These are phyloP conservation scores for Lutraria lutraria DNA, from an alignment of 2,888 invertebrate species.

Conservation along the genomic window DNA sequence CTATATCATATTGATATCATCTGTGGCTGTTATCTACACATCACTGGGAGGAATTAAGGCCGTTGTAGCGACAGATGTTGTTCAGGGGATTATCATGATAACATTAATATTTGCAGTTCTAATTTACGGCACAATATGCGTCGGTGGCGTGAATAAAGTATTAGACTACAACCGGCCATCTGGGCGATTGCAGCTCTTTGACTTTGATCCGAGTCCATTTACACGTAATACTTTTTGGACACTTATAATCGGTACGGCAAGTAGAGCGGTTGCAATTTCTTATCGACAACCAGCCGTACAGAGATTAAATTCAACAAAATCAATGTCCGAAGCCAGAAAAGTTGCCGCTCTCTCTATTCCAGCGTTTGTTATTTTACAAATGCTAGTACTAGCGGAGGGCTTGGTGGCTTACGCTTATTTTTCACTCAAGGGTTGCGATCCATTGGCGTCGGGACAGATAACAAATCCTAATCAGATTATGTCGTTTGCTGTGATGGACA, in stretches of 20 bases:
- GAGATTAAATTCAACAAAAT: constrained; percentile 55
- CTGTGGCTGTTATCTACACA: constrained; percentile 54
- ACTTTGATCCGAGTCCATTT: constrained; percentile 55
- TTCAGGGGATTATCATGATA: constrained; percentile 57
- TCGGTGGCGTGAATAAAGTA: constrained; percentile 50
- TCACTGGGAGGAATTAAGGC: constrained; percentile 60
- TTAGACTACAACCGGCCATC: constrained; percentile 52
- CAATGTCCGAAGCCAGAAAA: constrained; percentile 47
- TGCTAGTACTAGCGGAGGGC: constrained; percentile 54
- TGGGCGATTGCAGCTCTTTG: constrained; percentile 46
- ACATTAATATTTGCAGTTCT: constrained; percentile 49
- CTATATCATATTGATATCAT: constrained; percentile 31
- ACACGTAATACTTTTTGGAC: constrained; percentile 62
- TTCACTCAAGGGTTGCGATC: constrained; percentile 56
- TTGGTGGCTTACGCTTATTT: constrained; percentile 57
- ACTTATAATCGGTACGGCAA: constrained; percentile 38
- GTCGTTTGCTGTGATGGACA: constrained; percentile 53
- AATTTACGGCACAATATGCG: constrained; percentile 52
- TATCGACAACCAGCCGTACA: constrained; percentile 47
- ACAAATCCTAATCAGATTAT: constrained; percentile 57
- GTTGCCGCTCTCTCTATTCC: constrained; percentile 46
- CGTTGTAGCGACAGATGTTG: constrained; percentile 55
- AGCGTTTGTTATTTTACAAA: constrained; percentile 43
- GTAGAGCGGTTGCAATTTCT: constrained; percentile 10
- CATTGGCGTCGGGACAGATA: constrained; percentile 54